These are phyloP conservation scores for Luffia ferchaultella DNA, from an alignment of 2,888 invertebrate genomes.

Conservation along the genomic window DNA sequence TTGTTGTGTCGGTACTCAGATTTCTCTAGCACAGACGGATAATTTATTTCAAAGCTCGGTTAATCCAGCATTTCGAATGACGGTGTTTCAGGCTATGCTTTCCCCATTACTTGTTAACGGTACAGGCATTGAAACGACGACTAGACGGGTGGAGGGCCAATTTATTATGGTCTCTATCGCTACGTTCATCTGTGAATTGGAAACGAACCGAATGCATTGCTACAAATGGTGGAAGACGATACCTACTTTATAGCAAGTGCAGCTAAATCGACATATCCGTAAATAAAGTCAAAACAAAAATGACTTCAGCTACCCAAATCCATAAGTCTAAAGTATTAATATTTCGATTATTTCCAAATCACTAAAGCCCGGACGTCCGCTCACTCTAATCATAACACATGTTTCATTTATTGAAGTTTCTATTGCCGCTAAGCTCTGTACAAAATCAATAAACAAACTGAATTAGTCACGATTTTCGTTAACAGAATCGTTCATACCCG, in stretches of 20 bases:
- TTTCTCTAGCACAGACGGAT: constrained; percentile 38
- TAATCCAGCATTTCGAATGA: constrained; percentile 5
- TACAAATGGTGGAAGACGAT: constrained; percentile 23
- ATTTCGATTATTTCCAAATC: too few species aligned
- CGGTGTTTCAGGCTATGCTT: constrained; percentile 7
- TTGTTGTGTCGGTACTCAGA: constrained; percentile 13
- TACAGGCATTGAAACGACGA: constrained; percentile 32
- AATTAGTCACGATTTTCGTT: background rate
- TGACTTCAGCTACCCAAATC: too few species aligned
- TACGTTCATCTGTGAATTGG: constrained; percentile 29
- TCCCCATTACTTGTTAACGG: constrained; percentile 39
- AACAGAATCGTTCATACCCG: too few species aligned
- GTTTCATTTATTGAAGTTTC: too few species aligned
- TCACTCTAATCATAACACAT: too few species aligned
- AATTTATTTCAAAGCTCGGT: constrained; percentile 6
- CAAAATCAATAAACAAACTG: background rate
- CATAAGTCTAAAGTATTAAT: too few species aligned
- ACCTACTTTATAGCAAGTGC: constrained; percentile 2
- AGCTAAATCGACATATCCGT: background rate
- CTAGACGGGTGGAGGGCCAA: constrained; percentile 36
- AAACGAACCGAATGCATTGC: constrained; percentile 19
- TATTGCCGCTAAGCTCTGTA: background rate
- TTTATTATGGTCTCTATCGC: constrained; percentile 47
- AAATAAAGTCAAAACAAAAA: too few species aligned
- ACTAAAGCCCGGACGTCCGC: too few species aligned